Evolutionary conservation across 2,888 invertebrate species (phyloP).

Genomic region (Cecidostiba fungosa): DNA sequence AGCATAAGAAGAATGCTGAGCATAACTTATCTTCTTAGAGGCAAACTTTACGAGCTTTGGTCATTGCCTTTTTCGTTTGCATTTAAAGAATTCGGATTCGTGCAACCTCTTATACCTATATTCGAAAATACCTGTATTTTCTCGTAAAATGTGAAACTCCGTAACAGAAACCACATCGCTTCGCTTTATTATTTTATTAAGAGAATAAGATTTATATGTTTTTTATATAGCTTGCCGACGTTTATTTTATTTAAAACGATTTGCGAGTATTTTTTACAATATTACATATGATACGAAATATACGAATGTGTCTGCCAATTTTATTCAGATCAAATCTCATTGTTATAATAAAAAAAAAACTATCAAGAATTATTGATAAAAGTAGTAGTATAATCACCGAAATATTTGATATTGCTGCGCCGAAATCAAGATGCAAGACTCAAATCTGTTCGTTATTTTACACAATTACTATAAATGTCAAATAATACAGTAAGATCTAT

Average conservation of each 20-base stretch:
- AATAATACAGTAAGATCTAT: slow-evolving; percentile 23
- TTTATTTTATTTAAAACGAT: neutral
- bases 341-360: neutral
- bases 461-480: slow-evolving; percentile 23
- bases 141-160: neutral
- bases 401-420: neutral
- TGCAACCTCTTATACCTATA: neutral
- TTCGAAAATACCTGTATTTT: neutral
- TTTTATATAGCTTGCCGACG: neutral
- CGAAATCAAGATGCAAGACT: neutral
- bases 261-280: neutral
- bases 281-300: neutral
- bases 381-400: neutral
- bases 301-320: neutral
- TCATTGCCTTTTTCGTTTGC: neutral
- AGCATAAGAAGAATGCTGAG: neutral
- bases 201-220: neutral
- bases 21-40: neutral
- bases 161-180: neutral
- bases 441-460: neutral
- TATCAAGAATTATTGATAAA: neutral
- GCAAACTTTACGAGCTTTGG: neutral
- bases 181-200: neutral
- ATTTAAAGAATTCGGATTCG: neutral
- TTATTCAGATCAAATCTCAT: neutral